Evolutionary conservation across 2,888 invertebrate species (phyloP).

Genomic region (Macrophya alboannulata): DNA sequence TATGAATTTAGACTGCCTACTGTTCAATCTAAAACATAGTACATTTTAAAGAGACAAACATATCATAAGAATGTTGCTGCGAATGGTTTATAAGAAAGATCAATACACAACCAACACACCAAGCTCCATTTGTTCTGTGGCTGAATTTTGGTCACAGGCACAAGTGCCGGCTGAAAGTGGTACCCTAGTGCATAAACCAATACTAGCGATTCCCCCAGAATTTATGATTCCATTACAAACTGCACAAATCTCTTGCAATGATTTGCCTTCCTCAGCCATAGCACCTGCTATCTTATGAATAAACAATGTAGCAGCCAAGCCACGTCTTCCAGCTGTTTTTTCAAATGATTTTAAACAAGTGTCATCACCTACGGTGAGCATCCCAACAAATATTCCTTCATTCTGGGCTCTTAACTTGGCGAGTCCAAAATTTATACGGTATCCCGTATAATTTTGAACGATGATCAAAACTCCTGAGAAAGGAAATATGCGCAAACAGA

Average conservation of each 20-base stretch:
- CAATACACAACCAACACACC: slow-evolving; percentile 56
- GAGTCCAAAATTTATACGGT: slow-evolving; percentile 89
- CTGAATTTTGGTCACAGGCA: slow-evolving; percentile 2
- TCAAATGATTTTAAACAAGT: slow-evolving; percentile 63
- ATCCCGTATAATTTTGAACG: slow-evolving; percentile 88
- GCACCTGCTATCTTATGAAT: slow-evolving; percentile 88
- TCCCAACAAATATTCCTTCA: slow-evolving; percentile 82
- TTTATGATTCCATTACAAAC: slow-evolving; percentile 75
- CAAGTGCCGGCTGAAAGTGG: slow-evolving; percentile 40
- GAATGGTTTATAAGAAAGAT: neutral
- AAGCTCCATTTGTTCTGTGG: slow-evolving; percentile 59
- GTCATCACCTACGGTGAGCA: slow-evolving; percentile 87
- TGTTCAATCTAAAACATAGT: neutral
- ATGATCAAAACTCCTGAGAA: slow-evolving; percentile 84
- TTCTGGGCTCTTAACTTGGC: slow-evolving; percentile 87
- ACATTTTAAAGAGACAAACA: neutral
- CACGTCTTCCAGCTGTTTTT: slow-evolving; percentile 68
- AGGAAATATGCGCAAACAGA: neutral
- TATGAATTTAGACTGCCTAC: no score
- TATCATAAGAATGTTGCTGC: neutral
- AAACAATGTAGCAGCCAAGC: slow-evolving; percentile 83
- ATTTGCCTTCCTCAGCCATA: slow-evolving; percentile 84
- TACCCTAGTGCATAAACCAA: slow-evolving; percentile 62
- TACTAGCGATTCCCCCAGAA: slow-evolving; percentile 60
- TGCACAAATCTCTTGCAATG: slow-evolving; percentile 82